Base-by-base conservation (phyloP, 2,797 vertebrate species). In the Xerus rutilus region DNA sequence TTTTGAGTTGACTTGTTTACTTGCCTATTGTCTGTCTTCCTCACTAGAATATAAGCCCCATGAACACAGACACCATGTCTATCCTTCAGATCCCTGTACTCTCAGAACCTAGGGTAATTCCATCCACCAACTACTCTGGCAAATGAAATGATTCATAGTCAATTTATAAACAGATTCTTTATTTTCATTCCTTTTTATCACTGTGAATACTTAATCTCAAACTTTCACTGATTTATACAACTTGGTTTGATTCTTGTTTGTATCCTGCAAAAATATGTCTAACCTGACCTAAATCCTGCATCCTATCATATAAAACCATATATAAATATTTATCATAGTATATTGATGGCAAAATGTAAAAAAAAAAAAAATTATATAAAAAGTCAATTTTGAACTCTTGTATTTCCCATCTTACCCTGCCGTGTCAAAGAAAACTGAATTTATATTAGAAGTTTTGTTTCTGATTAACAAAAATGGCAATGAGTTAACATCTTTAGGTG, bases 261-360 rank as follows among this genome's bases (percentile, higher is more conserved):
- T 21, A 87, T 67, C 9, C 62, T 43, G 18, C 4, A 88, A 89
- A 89, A 76, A 49, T 65, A 81, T 89, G 94, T 81, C 52, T 88
- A 88, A 88, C 2, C 5, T 84, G 45, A 84, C 35, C 43, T 8
- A 78, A 82, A 14, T 49, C 17, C 21, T 54, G 25, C 3, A 52
- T 49, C 23, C 76, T 7, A 70, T n/a, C 45, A 47, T 59, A 79
- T 78, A 67, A 92, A 73, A 72, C 3, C 28, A 78, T n/a, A 47
- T 88, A 43, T 74, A 88, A 69, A 93, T 67, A 83, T 28, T 65
- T 83, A 57, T 17, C 20, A 43, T 39, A 69, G 39, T 25, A 43
- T 28, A 49, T 18, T 21, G 25, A 65, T 39, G 1, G 3, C 47
- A 7, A 91, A 14, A 81, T 59, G 45, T 69, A 21, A 39, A 39